Percentiles rank a stretch among this genome's conserved stretches.
phyloP scores from a whole-genome alignment of 2,797 vertebrate species.

The Geotria australis region DNA sequence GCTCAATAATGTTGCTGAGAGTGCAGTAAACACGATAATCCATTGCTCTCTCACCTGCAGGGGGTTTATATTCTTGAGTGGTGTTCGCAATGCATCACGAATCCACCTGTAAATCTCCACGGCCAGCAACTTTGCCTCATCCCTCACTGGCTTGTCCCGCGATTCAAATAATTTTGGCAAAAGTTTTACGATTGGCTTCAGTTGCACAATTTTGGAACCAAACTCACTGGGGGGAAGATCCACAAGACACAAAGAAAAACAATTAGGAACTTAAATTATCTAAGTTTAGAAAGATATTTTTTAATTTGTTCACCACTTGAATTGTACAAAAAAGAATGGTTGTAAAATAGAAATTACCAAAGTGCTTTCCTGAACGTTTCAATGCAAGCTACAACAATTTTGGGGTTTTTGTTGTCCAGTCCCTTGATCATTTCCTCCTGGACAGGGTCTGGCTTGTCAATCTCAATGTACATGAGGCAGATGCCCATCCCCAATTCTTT shows the following conservation, averaged over 20 bases:
- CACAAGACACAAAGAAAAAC: not conserved
- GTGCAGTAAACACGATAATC: not conserved
- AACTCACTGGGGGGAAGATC: conserved; percentile 41
- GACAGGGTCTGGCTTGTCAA: conserved; percentile 61
- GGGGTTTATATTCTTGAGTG: conserved; percentile 64
- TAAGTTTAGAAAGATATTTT: not conserved
- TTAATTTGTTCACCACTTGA: conserved; percentile 4
- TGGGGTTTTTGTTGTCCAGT: conserved; percentile 86
- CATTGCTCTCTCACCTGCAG: conserved; percentile 33
- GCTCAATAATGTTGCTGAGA: not conserved
- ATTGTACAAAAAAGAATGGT: conserved; percentile 1
- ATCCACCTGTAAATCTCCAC: conserved; percentile 90
- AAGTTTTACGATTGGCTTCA: conserved; percentile 85
- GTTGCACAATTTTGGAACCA: conserved; percentile 68
- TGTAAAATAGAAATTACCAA: conserved; percentile 17
- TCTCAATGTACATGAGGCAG: conserved; percentile 80
- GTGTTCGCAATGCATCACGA: conserved; percentile 52
- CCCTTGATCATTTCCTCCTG: conserved; percentile 86
- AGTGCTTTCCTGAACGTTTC: conserved; percentile 57
- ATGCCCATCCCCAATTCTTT: conserved; percentile 77
- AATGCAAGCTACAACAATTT: conserved; percentile 59
- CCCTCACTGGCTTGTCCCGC: conserved; percentile 77
- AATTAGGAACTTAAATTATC: not conserved
- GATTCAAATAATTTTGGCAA: conserved; percentile 90
- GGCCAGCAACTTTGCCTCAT: conserved; percentile 70